Evolutionary conservation across 2,888 invertebrate species (phyloP).

Genomic region (Oscheius myriophilus): DNA sequence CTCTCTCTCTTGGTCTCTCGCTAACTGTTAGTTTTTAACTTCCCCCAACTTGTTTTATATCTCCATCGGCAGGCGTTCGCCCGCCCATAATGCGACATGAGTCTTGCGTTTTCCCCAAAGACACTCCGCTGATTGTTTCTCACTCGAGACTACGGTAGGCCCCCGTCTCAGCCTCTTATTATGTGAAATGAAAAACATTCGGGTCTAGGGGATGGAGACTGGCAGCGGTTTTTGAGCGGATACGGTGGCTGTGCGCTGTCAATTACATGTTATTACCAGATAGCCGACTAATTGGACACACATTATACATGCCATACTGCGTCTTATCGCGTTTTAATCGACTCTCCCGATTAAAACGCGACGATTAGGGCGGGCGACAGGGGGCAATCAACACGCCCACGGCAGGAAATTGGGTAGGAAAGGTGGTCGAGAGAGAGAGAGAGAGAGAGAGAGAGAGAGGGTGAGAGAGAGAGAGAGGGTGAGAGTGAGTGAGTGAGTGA

Average conservation of each 20-base stretch:
- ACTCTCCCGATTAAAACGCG: constrained; percentile 27
- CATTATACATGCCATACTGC: constrained; percentile 36
- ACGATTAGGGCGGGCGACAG: constrained; percentile 23
- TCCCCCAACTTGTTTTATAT: background rate
- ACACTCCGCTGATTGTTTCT: constrained; percentile 8
- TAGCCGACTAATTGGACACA: constrained; percentile 30
- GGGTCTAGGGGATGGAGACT: background rate
- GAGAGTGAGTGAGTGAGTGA: too few relatives aligned
- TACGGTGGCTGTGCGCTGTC: constrained; percentile 25
- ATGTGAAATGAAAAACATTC: background rate
- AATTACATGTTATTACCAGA: constrained; percentile 32
- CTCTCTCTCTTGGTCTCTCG: too few relatives aligned
- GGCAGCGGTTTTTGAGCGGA: too few relatives aligned
- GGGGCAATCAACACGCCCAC: too few relatives aligned
- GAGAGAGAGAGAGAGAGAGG: background rate
- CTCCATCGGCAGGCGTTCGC: background rate
- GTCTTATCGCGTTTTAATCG: constrained; percentile 34
- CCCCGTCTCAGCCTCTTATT: background rate
- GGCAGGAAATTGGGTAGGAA: too few relatives aligned
- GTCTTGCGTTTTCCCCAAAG: background rate
- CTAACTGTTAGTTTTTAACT: background rate
- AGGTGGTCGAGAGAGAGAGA: background rate
- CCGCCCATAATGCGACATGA: constrained; percentile 25
- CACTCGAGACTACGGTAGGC: constrained; percentile 3
- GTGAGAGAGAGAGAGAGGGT: too few relatives aligned